phyloP scores from a whole-genome alignment of 1,140 invertebrate species.

The Potamilus streckersoni region DNA sequence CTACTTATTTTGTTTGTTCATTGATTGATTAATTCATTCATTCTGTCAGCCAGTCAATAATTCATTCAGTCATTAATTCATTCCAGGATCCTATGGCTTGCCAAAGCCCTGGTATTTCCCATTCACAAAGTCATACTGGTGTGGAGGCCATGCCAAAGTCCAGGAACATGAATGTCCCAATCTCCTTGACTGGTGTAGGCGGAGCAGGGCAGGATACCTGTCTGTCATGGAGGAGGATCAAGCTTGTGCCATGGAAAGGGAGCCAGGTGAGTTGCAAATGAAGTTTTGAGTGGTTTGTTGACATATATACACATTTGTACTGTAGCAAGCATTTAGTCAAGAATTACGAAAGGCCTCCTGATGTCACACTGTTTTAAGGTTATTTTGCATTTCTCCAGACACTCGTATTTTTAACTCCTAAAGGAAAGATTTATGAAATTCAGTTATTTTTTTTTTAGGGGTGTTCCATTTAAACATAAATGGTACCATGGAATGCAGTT shows the following conservation, averaged over 20 bases:
- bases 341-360: too few species aligned
- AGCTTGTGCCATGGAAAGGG: constrained; percentile 61
- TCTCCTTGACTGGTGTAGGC: constrained; percentile 36
- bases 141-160: constrained; percentile 40
- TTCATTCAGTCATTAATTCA: background rate
- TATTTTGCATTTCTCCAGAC: too few species aligned
- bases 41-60: too few species aligned
- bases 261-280: constrained; percentile 32
- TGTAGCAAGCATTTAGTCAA: too few species aligned
- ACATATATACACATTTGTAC: background rate
- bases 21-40: too few species aligned
- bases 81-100: constrained; percentile 67
- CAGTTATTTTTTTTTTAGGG: too few species aligned
- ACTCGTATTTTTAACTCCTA: too few species aligned
- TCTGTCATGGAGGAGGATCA: constrained; percentile 65
- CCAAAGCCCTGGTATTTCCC: constrained; percentile 70
- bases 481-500: too few species aligned
- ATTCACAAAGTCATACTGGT: constrained; percentile 62
- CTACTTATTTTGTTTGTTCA: too few species aligned
- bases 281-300: background rate
- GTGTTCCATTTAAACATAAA: too few species aligned
- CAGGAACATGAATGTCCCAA: constrained; percentile 55
- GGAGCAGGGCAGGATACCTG: constrained; percentile 26
- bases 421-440: too few species aligned
- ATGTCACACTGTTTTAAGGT: too few species aligned